A percentile compares a stretch with the other conserved stretches of the same genome.
These are phyloP conservation scores for Hippocampus mohnikei DNA, from an alignment of 2,113 vertebrate genomes.

Conservation along the genomic window DNA sequence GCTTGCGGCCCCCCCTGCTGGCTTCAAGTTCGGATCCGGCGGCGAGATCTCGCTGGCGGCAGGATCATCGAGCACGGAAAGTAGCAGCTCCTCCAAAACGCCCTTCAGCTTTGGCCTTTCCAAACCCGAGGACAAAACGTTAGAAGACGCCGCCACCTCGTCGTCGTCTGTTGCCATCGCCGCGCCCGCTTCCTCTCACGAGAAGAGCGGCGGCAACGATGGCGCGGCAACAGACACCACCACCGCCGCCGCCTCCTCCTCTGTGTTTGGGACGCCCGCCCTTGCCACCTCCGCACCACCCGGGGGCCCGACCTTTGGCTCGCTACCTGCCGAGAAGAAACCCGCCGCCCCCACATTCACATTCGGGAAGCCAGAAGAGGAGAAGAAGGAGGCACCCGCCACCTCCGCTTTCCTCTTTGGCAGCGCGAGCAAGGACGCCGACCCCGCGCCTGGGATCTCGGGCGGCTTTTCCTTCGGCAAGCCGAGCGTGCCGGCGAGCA, in stretches of 20 bases:
- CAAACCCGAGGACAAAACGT: slow-evolving; percentile 70
- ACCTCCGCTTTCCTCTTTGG: slow-evolving; percentile 72
- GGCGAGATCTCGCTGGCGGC: slow-evolving; percentile 70
- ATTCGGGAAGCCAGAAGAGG: slow-evolving; percentile 84
- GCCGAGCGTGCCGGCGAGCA: slow-evolving; percentile 75
- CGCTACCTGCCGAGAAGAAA: slow-evolving; percentile 54
- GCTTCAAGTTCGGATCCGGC: slow-evolving; percentile 76
- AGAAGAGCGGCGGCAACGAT: slow-evolving; percentile 58
- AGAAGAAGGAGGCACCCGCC: slow-evolving; percentile 76
- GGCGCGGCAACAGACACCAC: slow-evolving; percentile 54
- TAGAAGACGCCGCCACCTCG: slow-evolving; percentile 20
- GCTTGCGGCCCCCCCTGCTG: slow-evolving; percentile 56
- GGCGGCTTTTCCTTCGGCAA: slow-evolving; percentile 80
- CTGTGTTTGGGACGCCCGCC: slow-evolving; percentile 71
- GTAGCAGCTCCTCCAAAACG: slow-evolving; percentile 62
- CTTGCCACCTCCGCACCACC: slow-evolving; percentile 49
- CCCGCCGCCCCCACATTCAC: slow-evolving; percentile 65
- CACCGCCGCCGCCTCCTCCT: slow-evolving; percentile 33
- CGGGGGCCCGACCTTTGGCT: slow-evolving; percentile 46
- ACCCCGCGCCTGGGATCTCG: slow-evolving; percentile 24
- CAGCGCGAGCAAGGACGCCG: slow-evolving; percentile 73
- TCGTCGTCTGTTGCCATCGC: slow-evolving; percentile 61
- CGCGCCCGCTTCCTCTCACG: slow-evolving; percentile 66
- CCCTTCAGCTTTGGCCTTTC: slow-evolving; percentile 77
- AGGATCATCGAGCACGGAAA: slow-evolving; percentile 68